Evolutionary conservation across 2,113 vertebrate species (phyloP).

Genomic region (Toxotes chatareus): DNA sequence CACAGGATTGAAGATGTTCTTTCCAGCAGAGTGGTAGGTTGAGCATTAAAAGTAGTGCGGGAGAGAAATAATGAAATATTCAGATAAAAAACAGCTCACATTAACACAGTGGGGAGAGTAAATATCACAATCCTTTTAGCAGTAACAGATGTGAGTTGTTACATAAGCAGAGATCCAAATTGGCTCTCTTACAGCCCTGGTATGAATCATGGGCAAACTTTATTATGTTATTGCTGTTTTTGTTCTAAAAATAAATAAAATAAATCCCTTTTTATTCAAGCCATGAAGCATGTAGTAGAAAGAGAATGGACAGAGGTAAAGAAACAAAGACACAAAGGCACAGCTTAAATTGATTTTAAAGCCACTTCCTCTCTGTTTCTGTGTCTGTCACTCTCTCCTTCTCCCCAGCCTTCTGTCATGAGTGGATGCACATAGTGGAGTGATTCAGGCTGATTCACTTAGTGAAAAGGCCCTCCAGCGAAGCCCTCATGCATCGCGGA

Average conservation of each 20-base stretch:
- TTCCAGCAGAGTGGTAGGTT: constrained; percentile 57
- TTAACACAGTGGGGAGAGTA: constrained; percentile 21
- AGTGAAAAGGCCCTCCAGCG: constrained; percentile 70
- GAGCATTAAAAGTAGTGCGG: constrained; percentile 37
- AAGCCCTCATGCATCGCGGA: constrained; percentile 59
- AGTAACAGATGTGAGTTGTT: constrained; percentile 25
- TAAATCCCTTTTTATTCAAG: constrained; percentile 14
- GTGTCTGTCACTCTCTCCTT: constrained; percentile 52
- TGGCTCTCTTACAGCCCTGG: constrained; percentile 4
- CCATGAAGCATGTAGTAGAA: neutral
- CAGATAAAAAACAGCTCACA: constrained; percentile 16
- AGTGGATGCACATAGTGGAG: constrained; percentile 70
- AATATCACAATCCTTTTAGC: constrained; percentile 27
- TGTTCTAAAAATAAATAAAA: constrained; percentile 9
- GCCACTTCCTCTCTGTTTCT: constrained; percentile 62
- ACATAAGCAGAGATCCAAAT: constrained; percentile 33
- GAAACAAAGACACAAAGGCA: constrained; percentile 58
- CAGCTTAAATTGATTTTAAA: constrained; percentile 61
- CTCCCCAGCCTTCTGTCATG: constrained; percentile 59
- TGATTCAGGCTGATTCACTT: constrained; percentile 78
- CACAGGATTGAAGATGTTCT: constrained; percentile 45
- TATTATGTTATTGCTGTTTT: constrained; percentile 9
- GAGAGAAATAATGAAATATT: constrained; percentile 37
- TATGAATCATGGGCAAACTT: constrained; percentile 5
- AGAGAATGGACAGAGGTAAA: constrained; percentile 18